Conservation (phyloP, 2,113 vertebrate genomes). For the Myocastor coypus region DNA sequence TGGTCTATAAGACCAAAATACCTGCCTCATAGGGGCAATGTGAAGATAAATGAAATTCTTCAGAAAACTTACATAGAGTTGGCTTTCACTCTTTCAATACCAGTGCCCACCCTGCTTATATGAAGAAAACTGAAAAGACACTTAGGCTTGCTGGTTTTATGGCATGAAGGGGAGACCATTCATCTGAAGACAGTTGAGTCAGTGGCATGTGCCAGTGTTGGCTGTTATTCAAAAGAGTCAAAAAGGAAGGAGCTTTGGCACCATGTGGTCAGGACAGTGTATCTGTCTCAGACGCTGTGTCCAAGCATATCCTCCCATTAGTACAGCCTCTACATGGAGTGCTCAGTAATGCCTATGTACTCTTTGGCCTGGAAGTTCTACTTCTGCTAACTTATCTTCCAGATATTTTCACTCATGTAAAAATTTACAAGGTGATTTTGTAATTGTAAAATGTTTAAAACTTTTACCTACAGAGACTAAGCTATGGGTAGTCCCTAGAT, state of each 20-base stretch:
- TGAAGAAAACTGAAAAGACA: not conserved
- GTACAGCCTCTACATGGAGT: not conserved
- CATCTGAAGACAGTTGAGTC: not conserved
- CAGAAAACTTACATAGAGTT: not conserved
- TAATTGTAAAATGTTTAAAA: not conserved
- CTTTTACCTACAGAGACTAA: not conserved
- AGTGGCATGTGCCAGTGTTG: not conserved
- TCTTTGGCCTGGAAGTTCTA: not conserved
- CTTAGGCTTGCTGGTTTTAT: not conserved
- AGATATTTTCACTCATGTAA: not conserved
- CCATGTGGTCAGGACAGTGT: not conserved
- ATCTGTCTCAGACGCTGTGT: not conserved
- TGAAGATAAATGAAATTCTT: conserved; percentile 31
- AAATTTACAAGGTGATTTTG: not conserved
- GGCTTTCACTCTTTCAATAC: not conserved
- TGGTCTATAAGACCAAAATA: not conserved
- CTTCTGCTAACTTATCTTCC: not conserved
- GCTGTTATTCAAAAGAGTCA: not conserved
- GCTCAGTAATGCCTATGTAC: too few relatives aligned
- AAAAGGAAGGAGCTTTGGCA: not conserved
- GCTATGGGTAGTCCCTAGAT: not conserved
- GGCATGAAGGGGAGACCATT: not conserved
- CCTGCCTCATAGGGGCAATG: not conserved
- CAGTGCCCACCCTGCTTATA: not conserved
- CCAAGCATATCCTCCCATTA: not conserved